Base-by-base conservation (phyloP, 2,113 vertebrate genomes). In the Hassar affinis region DNA sequence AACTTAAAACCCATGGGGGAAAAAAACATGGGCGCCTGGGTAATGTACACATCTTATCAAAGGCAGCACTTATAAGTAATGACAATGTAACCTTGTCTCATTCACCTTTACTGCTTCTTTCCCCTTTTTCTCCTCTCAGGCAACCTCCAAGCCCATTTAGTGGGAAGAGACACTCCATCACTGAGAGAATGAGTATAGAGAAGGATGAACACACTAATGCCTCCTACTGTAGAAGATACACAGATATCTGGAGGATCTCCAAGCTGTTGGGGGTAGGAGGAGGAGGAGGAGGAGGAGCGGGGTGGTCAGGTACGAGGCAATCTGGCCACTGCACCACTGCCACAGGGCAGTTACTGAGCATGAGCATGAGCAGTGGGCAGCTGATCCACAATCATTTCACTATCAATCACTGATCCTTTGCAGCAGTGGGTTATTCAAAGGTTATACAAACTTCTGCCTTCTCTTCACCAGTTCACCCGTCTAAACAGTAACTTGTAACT, bases 241-340 rank as follows among this genome's bases (percentile, higher is more conserved):
- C 84, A 45, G 84, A 87, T 82, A 88, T 79, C 86, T 89, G 89
- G 88, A 87, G 72, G 11, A 64, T 78, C 71, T 33, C 84, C 80
- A 85, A 71, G 72, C 54, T 56, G n/a, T 30, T 33, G 14, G 51
- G 54, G 52, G 30, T 42, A 6, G 38, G 2, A n/a, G n/a, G n/a
- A n/a, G n/a, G n/a, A n/a, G n/a, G n/a, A n/a, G n/a, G n/a, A n/a
- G n/a, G 38, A 6, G 38, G 38, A 3, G 38, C 38, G 14, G 51
- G 54, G 52, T n/a, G 61, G 57, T 42, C 25, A 2, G 49, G 12
- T 71, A 45, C 49, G 33, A 80, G 74, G 45, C 76, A 81, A 10
- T 17, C 83, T 69, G 83, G 85, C 85, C 81, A 72, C 75, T 54
- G 80, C 66, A 78, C 66, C 78, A 59, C 18, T 33, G 69, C 66